Evolutionary conservation across 2,797 vertebrate genomes (phyloP).

Genomic region (Linurgus olivaceus): DNA sequence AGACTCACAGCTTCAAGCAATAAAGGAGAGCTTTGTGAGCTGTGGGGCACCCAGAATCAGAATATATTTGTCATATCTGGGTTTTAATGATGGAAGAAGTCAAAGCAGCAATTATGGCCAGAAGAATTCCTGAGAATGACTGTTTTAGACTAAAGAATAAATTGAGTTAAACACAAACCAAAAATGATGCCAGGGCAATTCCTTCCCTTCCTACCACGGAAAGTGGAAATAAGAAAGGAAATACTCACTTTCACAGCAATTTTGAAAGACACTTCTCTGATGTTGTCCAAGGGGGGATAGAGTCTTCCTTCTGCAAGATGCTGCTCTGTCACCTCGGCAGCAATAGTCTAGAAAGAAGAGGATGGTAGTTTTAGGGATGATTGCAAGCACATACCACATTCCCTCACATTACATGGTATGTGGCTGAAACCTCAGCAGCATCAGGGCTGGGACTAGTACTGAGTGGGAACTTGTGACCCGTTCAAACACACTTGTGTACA

Average conservation of each 20-base stretch:
- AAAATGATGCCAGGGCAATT: neutral
- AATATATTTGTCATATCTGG: neutral
- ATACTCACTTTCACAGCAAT: constrained; percentile 90
- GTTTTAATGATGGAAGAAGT: neutral
- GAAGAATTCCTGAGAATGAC: neutral
- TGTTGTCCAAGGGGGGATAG: constrained; percentile 90
- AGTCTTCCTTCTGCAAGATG: constrained; percentile 91
- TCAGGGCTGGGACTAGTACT: neutral
- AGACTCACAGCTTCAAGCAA: neutral
- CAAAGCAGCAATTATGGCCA: neutral
- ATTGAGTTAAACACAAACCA: neutral
- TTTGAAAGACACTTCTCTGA: constrained; percentile 95
- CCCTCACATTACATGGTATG: rapidly evolving
- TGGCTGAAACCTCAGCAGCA: neutral
- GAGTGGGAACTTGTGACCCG: neutral
- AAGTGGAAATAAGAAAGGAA: neutral
- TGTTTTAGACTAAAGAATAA: neutral
- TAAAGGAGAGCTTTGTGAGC: neutral
- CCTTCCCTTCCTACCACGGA: neutral
- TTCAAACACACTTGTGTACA: rapidly evolving
- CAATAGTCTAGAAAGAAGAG: constrained; percentile 81
- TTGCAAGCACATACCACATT: neutral
- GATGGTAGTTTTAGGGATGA: neutral
- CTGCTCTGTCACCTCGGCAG: constrained; percentile 90
- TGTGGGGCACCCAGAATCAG: neutral